phyloP scores from a whole-genome alignment of 53 echinoderm and acorn worm species.

The Glandiceps talaboti region DNA sequence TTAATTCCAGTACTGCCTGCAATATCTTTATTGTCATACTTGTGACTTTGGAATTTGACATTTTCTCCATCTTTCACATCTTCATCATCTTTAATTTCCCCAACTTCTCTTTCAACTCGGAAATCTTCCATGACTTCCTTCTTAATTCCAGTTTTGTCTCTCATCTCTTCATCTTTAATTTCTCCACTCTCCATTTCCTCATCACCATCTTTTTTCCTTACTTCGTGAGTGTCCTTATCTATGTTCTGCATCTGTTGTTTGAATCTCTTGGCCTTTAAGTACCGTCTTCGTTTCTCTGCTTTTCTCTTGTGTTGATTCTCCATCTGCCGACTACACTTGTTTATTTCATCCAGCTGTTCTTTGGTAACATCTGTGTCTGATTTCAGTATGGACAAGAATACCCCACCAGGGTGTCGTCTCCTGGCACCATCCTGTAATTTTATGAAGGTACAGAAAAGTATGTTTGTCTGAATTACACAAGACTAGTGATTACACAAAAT shows the following conservation, averaged over 20 bases:
- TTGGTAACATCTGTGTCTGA: conserved; percentile 43
- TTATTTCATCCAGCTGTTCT: conserved; percentile 46
- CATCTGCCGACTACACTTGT: conserved; percentile 14
- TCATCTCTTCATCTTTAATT: background rate
- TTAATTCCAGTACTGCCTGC: too few species aligned
- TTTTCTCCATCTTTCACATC: background rate
- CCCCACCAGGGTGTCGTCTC: conserved; percentile 73
- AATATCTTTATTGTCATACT: too few species aligned
- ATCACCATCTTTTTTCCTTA: background rate
- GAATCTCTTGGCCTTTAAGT: background rate
- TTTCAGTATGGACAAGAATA: conserved; percentile 70
- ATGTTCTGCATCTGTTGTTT: background rate
- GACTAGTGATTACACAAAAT: too few species aligned
- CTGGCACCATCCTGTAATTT: conserved; percentile 70
- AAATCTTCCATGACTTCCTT: too few species aligned
- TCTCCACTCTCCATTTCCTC: background rate
- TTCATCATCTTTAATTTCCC: too few species aligned
- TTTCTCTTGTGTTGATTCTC: conserved; percentile 29
- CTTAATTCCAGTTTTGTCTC: too few species aligned
- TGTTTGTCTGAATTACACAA: too few species aligned
- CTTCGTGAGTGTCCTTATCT: too few species aligned
- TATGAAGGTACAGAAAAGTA: too few species aligned
- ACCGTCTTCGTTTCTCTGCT: conserved; percentile 10
- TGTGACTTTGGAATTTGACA: too few species aligned
- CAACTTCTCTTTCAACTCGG: too few species aligned